Conservation (phyloP, 1,140 invertebrate species). For the Gerris buenoi region DNA sequence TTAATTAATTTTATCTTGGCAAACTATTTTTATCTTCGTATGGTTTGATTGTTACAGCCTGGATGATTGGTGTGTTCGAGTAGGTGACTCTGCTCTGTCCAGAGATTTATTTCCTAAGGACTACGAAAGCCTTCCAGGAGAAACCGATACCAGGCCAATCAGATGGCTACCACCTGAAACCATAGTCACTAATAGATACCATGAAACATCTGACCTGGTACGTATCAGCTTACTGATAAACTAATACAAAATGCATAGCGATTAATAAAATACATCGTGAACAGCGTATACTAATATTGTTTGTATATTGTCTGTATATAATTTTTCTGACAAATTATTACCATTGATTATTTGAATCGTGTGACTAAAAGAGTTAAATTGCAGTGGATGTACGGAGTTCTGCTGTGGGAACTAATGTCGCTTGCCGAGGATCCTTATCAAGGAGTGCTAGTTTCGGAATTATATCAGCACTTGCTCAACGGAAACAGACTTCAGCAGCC, state of each 20-base stretch:
- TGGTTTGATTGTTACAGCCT: slow-evolving; percentile 46
- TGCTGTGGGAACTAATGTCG: slow-evolving; percentile 87
- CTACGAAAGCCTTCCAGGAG: slow-evolving; percentile 76
- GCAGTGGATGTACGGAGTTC: slow-evolving; percentile 85
- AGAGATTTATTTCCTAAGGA: slow-evolving; percentile 86
- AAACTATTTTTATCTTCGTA: no score
- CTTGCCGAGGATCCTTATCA: slow-evolving; percentile 72
- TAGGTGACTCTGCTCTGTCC: slow-evolving; percentile 77
- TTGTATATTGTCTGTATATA: neutral
- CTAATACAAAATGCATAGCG: no score
- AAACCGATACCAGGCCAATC: slow-evolving; percentile 85
- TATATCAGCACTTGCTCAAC: slow-evolving; percentile 68
- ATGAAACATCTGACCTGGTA: slow-evolving; percentile 69
- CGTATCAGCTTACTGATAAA: no score
- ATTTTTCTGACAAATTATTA: no score
- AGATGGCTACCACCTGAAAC: slow-evolving; percentile 92
- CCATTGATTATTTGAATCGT: no score
- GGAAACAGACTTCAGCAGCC: slow-evolving; percentile 81
- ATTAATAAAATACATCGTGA: no score
- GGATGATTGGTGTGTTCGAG: slow-evolving; percentile 64
- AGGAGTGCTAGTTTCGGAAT: slow-evolving; percentile 83
- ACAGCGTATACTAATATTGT: no score
- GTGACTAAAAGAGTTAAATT: no score
- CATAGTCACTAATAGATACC: slow-evolving; percentile 61
- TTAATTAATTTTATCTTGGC: no score